Evolutionary conservation across 1,140 invertebrate species (phyloP), one percentile per base, ranked within the genome.

Genomic region (Tetranychus urticae): DNA sequence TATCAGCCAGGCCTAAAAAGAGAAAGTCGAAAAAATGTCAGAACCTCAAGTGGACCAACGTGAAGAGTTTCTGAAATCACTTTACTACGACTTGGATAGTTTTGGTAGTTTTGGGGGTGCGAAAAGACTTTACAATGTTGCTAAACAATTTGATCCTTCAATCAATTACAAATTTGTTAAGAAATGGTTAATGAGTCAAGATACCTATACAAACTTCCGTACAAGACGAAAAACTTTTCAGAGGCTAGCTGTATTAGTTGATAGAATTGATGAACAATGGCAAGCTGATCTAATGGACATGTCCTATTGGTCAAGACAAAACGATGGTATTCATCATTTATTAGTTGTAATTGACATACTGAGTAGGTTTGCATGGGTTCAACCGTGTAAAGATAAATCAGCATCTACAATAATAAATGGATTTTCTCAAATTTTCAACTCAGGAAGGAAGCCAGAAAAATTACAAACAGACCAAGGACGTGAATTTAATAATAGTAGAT

Each of bases 271-370:
- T 62, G 63, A 68, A 13, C 63, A 66, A 50, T 68, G 59, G 58
- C 65, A 69, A 56, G 60, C 59, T 39, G 67, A 68, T 62, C 62
- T 69, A 23, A 59, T 64, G 33, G 68, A 68, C 55, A 42, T 69
- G 14, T 13, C 50, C 45, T 42, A 7, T 35, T 37, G 66, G 12
- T 48, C 50, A 36, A 61, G 64, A 61, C 31, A 57, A 46, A 69
- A 69, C 55, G 50, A 63, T 46, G 59, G 59, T 3, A 63, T 56
- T 64, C 61, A 42, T 14, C 69, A 63, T 61, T 23, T 69, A 12
- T 56, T 69, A 35, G 63, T 62, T 5, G 47, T 59, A 13, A 68
- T 69, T 57, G 68, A 69, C 34, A 42, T 66, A 8, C 68, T 69
- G 34, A 59, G 50, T 52, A 68, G 67, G 52, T 66, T 55, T 60